Evolutionary conservation across 2,797 vertebrate genomes (phyloP), one percentile per base, ranked within the genome.

Genomic region (Vireo griseus): DNA sequence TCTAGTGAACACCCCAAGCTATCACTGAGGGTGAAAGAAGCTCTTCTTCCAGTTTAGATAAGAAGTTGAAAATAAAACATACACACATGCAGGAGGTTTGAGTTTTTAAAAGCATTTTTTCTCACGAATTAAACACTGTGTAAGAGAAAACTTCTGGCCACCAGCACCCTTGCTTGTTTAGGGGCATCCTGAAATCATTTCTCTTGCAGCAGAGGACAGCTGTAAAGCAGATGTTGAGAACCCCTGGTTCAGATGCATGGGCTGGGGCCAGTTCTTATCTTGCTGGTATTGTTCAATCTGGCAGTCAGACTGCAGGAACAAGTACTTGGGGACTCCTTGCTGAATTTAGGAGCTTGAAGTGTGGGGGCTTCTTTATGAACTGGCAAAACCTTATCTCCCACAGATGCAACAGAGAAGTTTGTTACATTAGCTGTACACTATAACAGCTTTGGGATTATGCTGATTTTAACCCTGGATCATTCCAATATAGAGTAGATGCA

Each of bases 21-120:
- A n/a, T 63, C 62, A 39, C 12, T 85, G 0, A 1, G 44, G n/a
- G 52, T 76, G 40, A 62, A 82, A 91, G 50, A 91, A 57, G 25
- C 11, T 62, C 22, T 87, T 69, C 66, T 92, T 81, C 59, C 55
- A 31, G 51, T 63, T 69, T 92, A 57, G 24, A 61, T 59, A 39
- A 91, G 50, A 75, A 82, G 24, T 22, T 55, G 31, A 73, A 92
- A 91, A 61, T 44, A 77, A 86, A 92, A 62, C 25, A 59, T 25
- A 29, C 12, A 65, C 6, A 35, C 4, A 7, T 40, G 31, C 10
- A 63, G 35, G 13, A 77, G 12, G 10, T 16, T 85, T 51, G 45
- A n/a, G 12, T 7, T 48, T 47, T 75, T 54, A 40, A 40, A 80
- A 79, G 9, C 12, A 1, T 2, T 18, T 25, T 86, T 84, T 31